These are phyloP conservation scores for Epinephelus fuscoguttatus DNA, from an alignment of 2,113 vertebrate genomes.

Conservation along the genomic window DNA sequence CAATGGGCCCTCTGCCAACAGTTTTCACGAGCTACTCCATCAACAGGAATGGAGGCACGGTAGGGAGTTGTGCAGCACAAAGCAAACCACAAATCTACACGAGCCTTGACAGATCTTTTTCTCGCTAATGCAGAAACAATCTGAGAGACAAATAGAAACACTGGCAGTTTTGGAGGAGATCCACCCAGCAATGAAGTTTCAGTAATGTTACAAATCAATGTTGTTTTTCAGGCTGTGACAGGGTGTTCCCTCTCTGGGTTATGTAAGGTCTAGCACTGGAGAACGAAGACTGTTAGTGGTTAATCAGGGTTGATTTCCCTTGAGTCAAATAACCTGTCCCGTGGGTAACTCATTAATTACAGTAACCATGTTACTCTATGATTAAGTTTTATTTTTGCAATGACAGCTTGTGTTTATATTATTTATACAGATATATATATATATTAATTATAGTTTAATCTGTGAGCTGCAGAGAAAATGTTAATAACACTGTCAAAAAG, in stretches of 20 bases:
- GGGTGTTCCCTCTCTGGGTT: slow-evolving; percentile 65
- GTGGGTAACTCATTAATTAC: slow-evolving; percentile 37
- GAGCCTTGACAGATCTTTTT: slow-evolving; percentile 61
- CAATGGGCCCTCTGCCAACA: slow-evolving; percentile 51
- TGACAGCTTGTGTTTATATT: neutral
- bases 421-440: too few relatives aligned
- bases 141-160: slow-evolving; percentile 32
- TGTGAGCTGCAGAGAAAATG: neutral
- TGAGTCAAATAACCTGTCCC: slow-evolving; percentile 35
- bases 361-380: slow-evolving; percentile 5
- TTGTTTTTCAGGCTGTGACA: slow-evolving; percentile 55
- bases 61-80: slow-evolving; percentile 19
- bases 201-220: slow-evolving; percentile 54
- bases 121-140: slow-evolving; percentile 43
- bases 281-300: slow-evolving; percentile 39
- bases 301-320: slow-evolving; percentile 54
- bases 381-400: neutral
- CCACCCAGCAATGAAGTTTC: slow-evolving; percentile 46
- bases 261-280: slow-evolving; percentile 33
- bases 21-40: slow-evolving; percentile 49
- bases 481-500: neutral
- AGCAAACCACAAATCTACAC: slow-evolving; percentile 39
- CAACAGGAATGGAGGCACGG: slow-evolving; percentile 27
- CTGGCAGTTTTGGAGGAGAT: slow-evolving; percentile 41
- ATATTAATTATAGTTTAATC: neutral